A percentile compares a stretch with the other conserved stretches of the same genome.
Evolutionary conservation across 2,888 invertebrate species (phyloP).

Genomic region (Marasmarcha lunaedactyla): DNA sequence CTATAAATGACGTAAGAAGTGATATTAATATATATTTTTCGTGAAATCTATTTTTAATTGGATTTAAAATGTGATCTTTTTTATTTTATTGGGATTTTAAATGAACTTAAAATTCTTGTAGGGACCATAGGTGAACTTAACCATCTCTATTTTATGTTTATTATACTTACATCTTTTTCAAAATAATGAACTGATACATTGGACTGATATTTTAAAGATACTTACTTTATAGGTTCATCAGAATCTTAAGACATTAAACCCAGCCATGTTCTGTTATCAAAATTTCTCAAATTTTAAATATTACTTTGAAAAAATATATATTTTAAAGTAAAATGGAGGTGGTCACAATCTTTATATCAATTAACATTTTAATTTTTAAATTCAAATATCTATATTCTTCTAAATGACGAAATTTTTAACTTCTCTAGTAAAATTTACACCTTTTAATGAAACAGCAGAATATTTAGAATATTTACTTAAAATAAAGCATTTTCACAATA

Average conservation of each 20-base stretch:
- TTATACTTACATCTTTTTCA: too few species aligned
- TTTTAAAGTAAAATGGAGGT: too few species aligned
- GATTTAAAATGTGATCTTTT: background rate
- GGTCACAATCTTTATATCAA: background rate
- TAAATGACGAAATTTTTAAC: background rate
- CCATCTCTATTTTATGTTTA: background rate
- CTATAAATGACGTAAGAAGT: too few species aligned
- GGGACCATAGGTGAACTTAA: conserved; percentile 1
- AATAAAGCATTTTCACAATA: background rate
- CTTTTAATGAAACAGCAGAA: background rate
- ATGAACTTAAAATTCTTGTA: background rate
- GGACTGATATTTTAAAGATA: too few species aligned
- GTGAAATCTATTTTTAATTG: background rate
- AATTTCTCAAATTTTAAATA: too few species aligned
- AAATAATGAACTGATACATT: too few species aligned
- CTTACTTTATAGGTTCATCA: too few species aligned
- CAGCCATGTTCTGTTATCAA: too few species aligned
- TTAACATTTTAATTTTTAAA: background rate
- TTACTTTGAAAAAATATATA: too few species aligned
- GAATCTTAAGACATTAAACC: too few species aligned
- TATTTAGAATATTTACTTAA: background rate
- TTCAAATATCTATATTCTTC: background rate
- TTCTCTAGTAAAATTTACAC: background rate
- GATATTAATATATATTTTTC: too few species aligned
- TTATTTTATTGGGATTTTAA: background rate